phyloP scores from a whole-genome alignment of 2,888 invertebrate genomes.

The Lepidocyrtinus sp. region DNA sequence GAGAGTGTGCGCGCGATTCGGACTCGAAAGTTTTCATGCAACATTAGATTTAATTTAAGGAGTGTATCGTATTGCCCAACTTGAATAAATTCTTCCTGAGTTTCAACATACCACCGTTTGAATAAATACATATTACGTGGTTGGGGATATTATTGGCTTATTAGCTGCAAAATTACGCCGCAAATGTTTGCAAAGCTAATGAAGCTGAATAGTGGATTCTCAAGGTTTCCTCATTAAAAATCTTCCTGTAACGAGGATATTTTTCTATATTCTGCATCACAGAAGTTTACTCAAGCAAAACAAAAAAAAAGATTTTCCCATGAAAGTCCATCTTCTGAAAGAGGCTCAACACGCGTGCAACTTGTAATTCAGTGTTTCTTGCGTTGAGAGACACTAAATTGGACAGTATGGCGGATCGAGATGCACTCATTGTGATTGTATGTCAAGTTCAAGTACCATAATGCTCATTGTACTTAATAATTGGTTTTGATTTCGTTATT shows the following conservation, averaged over 20 bases:
- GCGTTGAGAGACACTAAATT: too few relatives aligned
- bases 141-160: background rate
- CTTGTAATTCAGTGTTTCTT: too few relatives aligned
- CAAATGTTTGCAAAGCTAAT: conserved; percentile 12
- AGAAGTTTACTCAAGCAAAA: background rate
- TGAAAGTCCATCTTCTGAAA: background rate
- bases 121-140: background rate
- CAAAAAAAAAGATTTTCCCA: background rate
- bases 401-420: conserved; percentile 50
- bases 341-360: background rate
- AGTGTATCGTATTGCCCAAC: background rate
- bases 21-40: background rate
- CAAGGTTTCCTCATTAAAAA: conserved; percentile 21
- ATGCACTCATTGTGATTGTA: conserved; percentile 57
- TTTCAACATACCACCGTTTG: background rate
- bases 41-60: conserved; percentile 6
- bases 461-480: background rate
- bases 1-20: background rate
- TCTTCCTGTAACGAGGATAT: background rate
- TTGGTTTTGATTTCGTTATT: conserved; percentile 1
- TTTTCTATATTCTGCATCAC: background rate
- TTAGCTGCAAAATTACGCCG: conserved; percentile 2
- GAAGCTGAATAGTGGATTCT: conserved; percentile 9
- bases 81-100: background rate
- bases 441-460: background rate